Conservation (phyloP, 2,797 vertebrate species). For the Adrianichthys oophorus region DNA sequence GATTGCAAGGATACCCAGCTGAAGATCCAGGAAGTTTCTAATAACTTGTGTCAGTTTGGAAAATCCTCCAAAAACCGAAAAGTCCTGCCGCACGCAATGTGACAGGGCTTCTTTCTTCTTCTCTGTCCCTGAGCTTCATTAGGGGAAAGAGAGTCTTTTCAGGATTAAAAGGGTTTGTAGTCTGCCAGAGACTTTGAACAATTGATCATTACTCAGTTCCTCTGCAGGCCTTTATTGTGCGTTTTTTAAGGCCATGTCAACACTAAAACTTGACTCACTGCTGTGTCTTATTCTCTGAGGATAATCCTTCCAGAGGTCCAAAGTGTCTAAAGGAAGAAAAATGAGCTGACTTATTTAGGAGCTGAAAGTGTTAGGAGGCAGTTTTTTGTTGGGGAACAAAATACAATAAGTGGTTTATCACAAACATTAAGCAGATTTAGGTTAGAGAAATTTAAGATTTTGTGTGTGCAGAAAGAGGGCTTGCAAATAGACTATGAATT, state of each 20-base stretch:
- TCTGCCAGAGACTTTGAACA: conserved; percentile 40
- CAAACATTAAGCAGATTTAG: background rate
- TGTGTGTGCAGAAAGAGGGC: too few species aligned
- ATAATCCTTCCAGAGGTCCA: background rate
- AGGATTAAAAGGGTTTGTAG: conserved; percentile 53
- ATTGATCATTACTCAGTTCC: conserved; percentile 47
- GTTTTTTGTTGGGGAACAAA: background rate
- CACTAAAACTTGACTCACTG: conserved; percentile 5
- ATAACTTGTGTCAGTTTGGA: conserved; percentile 5
- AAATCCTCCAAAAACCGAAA: conserved; percentile 33
- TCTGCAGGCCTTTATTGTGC: conserved; percentile 16
- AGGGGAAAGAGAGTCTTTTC: conserved; percentile 39
- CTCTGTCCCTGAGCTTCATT: conserved; percentile 49
- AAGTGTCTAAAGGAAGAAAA: background rate
- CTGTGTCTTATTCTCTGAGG: background rate
- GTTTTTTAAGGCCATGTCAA: conserved; percentile 7
- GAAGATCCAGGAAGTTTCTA: conserved; percentile 1
- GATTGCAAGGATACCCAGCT: too few species aligned
- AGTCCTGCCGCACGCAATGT: conserved; percentile 12
- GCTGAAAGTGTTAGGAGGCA: background rate
- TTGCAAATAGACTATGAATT: too few species aligned
- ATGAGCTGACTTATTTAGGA: background rate
- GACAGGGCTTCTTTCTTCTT: conserved; percentile 30
- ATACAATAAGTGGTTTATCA: background rate
- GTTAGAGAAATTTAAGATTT: background rate